Percentiles rank a stretch among this genome's conserved stretches.
phyloP scores from a whole-genome alignment of 2,113 vertebrate genomes.

The Ondatra zibethicus region DNA sequence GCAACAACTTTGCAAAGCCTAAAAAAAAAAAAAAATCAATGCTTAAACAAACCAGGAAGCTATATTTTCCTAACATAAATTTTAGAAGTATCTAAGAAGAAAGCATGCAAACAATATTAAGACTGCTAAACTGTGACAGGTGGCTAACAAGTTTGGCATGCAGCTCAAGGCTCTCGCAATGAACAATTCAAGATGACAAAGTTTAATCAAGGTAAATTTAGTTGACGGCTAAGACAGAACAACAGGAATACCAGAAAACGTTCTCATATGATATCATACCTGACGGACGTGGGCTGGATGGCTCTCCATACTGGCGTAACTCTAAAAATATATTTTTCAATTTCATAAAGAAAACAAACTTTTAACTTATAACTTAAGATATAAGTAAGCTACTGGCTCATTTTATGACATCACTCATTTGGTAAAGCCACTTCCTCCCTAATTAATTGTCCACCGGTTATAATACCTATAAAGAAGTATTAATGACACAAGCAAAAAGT shows the following conservation, averaged over 20 bases:
- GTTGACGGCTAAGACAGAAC: slow-evolving; percentile 56
- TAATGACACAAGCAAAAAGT: slow-evolving; percentile 9
- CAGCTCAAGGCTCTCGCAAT: slow-evolving; percentile 55
- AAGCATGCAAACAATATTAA: slow-evolving; percentile 54
- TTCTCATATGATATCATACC: slow-evolving; percentile 65
- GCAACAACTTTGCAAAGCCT: slow-evolving; percentile 48
- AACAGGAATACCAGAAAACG: neutral
- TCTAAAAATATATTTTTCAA: slow-evolving; percentile 81
- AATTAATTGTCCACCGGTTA: slow-evolving; percentile 23
- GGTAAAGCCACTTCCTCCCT: slow-evolving; percentile 40
- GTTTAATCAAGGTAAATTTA: slow-evolving; percentile 58
- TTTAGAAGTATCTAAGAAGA: slow-evolving; percentile 59
- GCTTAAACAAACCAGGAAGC: slow-evolving; percentile 51
- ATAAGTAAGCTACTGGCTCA: slow-evolving; percentile 55
- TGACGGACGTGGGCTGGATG: slow-evolving; percentile 58
- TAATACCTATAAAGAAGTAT: slow-evolving; percentile 13
- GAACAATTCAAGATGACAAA: slow-evolving; percentile 27
- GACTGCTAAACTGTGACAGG: slow-evolving; percentile 14
- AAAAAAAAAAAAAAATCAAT: slow-evolving; percentile 42
- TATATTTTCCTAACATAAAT: slow-evolving; percentile 31
- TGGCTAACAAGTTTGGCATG: slow-evolving; percentile 59
- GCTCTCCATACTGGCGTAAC: slow-evolving; percentile 68
- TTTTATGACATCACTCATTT: slow-evolving; percentile 59
- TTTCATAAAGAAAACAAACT: slow-evolving; percentile 75
- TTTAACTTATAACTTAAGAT: slow-evolving; percentile 60